phyloP scores from a whole-genome alignment of 2,113 vertebrate species.

The Toxostoma redivivum region DNA sequence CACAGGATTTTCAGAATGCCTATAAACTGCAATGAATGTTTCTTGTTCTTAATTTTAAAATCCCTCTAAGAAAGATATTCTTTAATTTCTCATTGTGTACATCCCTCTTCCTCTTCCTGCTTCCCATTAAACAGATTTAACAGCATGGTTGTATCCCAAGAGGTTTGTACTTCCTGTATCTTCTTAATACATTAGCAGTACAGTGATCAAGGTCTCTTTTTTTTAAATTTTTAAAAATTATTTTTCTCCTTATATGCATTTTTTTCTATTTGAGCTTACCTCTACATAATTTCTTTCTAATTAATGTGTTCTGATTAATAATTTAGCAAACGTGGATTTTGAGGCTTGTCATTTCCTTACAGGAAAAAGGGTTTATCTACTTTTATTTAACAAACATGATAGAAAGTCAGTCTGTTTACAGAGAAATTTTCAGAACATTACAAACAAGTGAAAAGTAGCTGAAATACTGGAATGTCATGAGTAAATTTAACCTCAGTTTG shows the following conservation, averaged over 20 bases:
- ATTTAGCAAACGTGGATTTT: background rate
- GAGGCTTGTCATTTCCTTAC: background rate
- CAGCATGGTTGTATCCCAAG: background rate
- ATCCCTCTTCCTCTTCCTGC: background rate
- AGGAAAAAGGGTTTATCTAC: background rate
- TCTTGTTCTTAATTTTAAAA: background rate
- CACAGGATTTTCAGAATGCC: background rate
- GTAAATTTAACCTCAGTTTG: background rate
- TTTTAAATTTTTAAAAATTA: background rate
- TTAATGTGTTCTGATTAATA: background rate
- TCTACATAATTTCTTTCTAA: background rate
- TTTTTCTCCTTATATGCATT: background rate
- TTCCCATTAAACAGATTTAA: background rate
- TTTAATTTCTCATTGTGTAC: background rate
- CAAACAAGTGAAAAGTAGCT: background rate
- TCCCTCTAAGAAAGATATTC: background rate
- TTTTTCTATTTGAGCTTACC: background rate
- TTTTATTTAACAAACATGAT: background rate
- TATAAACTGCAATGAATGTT: background rate
- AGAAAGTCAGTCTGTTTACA: background rate
- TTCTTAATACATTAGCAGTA: background rate
- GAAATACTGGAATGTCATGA: background rate
- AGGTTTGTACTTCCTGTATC: background rate
- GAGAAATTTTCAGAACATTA: background rate
- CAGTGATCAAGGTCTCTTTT: background rate